Percentiles rank a stretch among this genome's conserved stretches.
Evolutionary conservation across 2,888 invertebrate genomes (phyloP).

Genomic region (Adelphocoris suturalis): DNA sequence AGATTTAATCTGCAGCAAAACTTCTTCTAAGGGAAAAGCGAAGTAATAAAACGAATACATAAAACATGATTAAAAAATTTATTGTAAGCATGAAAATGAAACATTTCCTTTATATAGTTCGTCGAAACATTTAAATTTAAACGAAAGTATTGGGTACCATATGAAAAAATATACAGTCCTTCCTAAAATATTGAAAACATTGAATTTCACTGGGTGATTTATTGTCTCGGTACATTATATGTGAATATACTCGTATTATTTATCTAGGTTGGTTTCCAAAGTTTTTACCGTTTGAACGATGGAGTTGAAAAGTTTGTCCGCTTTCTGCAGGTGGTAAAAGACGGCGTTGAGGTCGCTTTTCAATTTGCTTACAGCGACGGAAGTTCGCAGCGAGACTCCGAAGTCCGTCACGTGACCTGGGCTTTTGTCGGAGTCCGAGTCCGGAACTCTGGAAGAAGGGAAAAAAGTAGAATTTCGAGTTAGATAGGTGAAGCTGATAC

Average conservation of each 20-base stretch:
- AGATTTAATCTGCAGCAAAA: too few species aligned
- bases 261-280: background rate
- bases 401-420: background rate
- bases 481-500: background rate
- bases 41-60: too few species aligned
- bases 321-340: background rate
- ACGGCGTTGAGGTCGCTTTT: background rate
- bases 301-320: background rate
- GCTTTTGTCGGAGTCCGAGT: background rate
- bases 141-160: too few species aligned
- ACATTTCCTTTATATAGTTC: too few species aligned
- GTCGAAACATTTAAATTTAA: too few species aligned
- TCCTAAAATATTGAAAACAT: background rate
- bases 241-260: background rate
- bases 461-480: background rate
- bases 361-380: background rate
- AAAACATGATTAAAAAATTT: too few species aligned
- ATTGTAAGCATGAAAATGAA: too few species aligned
- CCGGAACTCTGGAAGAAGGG: background rate
- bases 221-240: too few species aligned
- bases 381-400: background rate
- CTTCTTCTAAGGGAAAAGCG: too few species aligned
- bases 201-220: too few species aligned
- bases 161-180: background rate
- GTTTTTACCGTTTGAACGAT: background rate